Evolutionary conservation across 1,140 invertebrate genomes (phyloP), one percentile per base, ranked within the genome.

Genomic region (Pseudomyrmex sp.): DNA sequence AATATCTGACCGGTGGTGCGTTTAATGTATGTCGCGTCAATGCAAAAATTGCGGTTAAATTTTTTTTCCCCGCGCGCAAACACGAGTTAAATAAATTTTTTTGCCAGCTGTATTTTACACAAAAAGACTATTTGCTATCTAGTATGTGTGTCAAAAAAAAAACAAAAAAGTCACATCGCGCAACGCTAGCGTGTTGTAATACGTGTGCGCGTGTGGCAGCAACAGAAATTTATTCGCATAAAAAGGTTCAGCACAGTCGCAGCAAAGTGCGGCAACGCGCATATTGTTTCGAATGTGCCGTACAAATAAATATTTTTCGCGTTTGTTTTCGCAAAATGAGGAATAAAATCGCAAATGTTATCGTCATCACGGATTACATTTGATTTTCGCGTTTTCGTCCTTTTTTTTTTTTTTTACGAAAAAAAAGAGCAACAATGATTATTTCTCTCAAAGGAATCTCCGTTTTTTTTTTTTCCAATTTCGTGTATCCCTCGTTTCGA

Each of bases 381-480:
- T 20, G n/a, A 35, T 23, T 70, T 58, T 48, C 44, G 12, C 54
- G 7, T 50, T 72, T 70, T 35, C 15, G 15, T 10, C 9, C 48
- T n/a, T n/a, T n/a, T n/a, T 18, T 18, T 9, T 46, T 54, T 12
- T 46, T 7, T 7, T 3, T 35, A 35, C 35, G 2, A 1, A 70
- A 26, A 59, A 68, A 59, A 9, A 68, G 20, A 61, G 20, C 12
- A 23, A 61, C 44, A 48, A 59, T 72, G 54, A 80, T 80, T 50
- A 70, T 70, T 80, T 70, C 54, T 46, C 66, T 35, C 76, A 10
- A 80, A 80, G 44, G 3, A 61, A 70, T 70, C 54, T n/a, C 15
- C 65, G 20, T 72, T n/a, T 79, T 79, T 59, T 70, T 59, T 70
- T 70, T 69, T 26, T 59, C 65, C 54, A 80, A 59, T 80, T 80